A percentile compares a stretch with the other conserved stretches of the same genome.
Evolutionary conservation across 2,797 vertebrate species (phyloP).

Genomic region (Anguilla megastoma): DNA sequence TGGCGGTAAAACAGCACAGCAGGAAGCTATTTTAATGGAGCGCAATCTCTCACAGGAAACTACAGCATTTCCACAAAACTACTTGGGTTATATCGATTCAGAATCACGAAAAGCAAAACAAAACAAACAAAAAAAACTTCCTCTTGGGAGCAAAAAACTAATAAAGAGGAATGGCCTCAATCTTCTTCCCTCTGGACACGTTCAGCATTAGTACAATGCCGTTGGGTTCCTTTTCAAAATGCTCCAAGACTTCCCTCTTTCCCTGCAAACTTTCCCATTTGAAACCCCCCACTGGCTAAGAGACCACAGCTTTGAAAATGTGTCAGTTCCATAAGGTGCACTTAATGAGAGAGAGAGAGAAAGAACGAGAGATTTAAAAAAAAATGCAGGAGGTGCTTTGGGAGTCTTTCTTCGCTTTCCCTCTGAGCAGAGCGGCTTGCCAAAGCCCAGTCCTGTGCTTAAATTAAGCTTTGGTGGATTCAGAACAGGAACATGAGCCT

Average conservation of each 20-base stretch:
- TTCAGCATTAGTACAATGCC: not conserved
- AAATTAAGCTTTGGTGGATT: constrained; percentile 30
- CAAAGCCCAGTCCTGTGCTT: constrained; percentile 14
- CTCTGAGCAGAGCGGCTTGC: not conserved
- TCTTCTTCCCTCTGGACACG: not conserved
- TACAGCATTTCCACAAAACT: constrained; percentile 4
- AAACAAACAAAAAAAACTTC: not conserved
- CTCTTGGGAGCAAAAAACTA: not conserved
- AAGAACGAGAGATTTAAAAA: not conserved
- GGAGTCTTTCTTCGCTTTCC: not conserved
- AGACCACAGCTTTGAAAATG: not conserved
- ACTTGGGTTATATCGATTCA: not conserved
- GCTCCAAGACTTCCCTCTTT: not conserved
- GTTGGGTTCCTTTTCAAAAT: not conserved
- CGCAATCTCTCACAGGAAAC: constrained; percentile 13
- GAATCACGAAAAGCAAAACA: not conserved
- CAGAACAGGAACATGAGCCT: constrained; percentile 29
- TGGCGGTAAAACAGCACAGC: not conserved
- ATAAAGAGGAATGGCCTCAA: not conserved
- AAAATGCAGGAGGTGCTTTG: not conserved
- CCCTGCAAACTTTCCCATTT: not conserved
- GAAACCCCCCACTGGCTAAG: not conserved
- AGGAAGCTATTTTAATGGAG: not conserved
- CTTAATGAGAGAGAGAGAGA: not conserved
- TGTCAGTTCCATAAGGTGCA: not conserved